Evolutionary conservation across 2,797 vertebrate species (phyloP).

Genomic region (Ciconia nigra): DNA sequence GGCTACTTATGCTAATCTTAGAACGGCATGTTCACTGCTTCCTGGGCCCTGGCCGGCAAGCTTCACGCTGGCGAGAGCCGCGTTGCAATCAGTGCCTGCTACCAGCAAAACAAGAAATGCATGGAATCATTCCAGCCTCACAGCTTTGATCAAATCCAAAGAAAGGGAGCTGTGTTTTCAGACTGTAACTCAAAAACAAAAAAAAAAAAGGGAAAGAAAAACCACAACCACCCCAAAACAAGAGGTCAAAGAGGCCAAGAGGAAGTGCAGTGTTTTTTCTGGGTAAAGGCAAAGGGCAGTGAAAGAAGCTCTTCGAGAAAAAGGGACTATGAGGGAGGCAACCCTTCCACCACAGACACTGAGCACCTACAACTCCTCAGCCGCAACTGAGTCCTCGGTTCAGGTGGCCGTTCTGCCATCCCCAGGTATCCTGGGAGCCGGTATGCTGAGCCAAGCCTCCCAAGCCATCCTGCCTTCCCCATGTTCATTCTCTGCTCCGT

Average conservation of each 20-base stretch:
- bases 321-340: background rate
- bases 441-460: background rate
- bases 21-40: conserved; percentile 56
- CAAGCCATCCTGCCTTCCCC: background rate
- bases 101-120: background rate
- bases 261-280: conserved; percentile 2
- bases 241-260: conserved; percentile 6
- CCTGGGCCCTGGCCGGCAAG: background rate
- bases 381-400: background rate
- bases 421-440: background rate
- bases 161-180: conserved; percentile 15
- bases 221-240: background rate
- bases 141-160: background rate
- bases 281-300: background rate
- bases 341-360: background rate
- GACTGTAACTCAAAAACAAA: background rate
- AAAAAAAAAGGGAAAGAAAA: background rate
- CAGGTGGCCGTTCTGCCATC: background rate
- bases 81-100: background rate
- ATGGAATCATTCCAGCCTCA: background rate
- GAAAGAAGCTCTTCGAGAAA: background rate
- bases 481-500: background rate
- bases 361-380: background rate
- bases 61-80: background rate
- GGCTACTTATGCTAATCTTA: conserved; percentile 73